These are phyloP conservation scores for Oncorhynchus nerka DNA, from an alignment of 2,113 vertebrate species.

Conservation along the genomic window DNA sequence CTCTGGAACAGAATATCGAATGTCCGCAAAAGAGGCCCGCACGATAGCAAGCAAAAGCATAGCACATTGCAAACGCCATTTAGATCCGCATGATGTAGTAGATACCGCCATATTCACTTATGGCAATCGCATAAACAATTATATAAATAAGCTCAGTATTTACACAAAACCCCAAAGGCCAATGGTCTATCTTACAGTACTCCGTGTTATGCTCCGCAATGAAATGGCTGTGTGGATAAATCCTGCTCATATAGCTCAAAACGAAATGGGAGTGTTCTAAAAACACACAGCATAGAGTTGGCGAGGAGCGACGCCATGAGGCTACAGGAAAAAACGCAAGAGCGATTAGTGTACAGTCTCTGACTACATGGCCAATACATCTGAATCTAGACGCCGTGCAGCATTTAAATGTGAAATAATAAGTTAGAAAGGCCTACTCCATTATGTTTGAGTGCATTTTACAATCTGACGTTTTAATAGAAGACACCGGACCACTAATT, in stretches of 20 bases:
- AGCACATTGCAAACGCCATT: conserved; percentile 6
- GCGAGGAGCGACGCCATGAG: conserved; percentile 47
- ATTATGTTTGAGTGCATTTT: too few relatives aligned
- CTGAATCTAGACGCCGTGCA: background rate
- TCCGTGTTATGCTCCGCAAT: background rate
- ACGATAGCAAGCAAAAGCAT: conserved; percentile 1
- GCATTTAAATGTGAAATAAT: background rate
- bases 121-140: background rate
- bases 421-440: background rate
- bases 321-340: conserved; percentile 2
- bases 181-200: background rate
- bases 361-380: background rate
- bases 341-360: background rate
- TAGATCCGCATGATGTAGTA: background rate
- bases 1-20: conserved; percentile 64
- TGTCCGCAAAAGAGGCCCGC: conserved; percentile 10
- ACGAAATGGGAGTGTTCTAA: conserved; percentile 3
- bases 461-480: too few relatives aligned
- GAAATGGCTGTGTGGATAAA: background rate
- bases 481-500: too few relatives aligned
- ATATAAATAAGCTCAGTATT: background rate
- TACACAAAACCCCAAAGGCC: background rate
- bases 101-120: background rate
- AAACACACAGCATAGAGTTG: background rate
- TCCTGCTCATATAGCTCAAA: background rate